These are phyloP conservation scores for Hydrolagus colliei DNA, from an alignment of 2,797 vertebrate genomes.

Conservation along the genomic window DNA sequence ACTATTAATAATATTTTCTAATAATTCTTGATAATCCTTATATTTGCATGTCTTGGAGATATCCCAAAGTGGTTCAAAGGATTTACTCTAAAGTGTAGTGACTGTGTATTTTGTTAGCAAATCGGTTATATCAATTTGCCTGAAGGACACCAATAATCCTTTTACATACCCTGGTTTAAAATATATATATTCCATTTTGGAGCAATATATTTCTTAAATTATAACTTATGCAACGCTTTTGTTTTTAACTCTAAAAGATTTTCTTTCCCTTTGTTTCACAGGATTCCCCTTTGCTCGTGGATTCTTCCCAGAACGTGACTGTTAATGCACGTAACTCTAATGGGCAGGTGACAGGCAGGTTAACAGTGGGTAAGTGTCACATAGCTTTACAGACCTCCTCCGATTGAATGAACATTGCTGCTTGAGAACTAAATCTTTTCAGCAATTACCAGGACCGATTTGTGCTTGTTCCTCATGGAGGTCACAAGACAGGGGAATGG, in stretches of 20 bases:
- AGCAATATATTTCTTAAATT: not conserved
- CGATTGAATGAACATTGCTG: not conserved
- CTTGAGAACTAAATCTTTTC: not conserved
- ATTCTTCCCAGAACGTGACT: constrained; percentile 79
- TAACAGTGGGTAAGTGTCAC: constrained; percentile 79
- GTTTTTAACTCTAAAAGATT: constrained; percentile 13
- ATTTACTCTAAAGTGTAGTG: too few species aligned
- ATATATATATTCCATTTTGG: not conserved
- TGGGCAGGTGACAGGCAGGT: constrained; percentile 76
- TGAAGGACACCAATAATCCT: not conserved
- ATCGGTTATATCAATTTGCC: not conserved
- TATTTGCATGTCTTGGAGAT: too few species aligned
- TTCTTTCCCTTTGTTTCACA: constrained; percentile 42
- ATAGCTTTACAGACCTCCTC: not conserved
- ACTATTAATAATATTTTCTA: not conserved
- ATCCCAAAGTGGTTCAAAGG: too few species aligned
- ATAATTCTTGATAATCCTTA: not conserved
- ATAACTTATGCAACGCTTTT: not conserved
- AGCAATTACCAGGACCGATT: not conserved
- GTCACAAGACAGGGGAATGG: not conserved
- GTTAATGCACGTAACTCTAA: constrained; percentile 76
- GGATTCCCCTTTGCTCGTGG: constrained; percentile 76
- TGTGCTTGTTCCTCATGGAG: not conserved
- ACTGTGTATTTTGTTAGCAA: too few species aligned
- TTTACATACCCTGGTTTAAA: not conserved